Evolutionary conservation across 2,113 vertebrate species (phyloP).

Genomic region (Podilymbus podiceps): DNA sequence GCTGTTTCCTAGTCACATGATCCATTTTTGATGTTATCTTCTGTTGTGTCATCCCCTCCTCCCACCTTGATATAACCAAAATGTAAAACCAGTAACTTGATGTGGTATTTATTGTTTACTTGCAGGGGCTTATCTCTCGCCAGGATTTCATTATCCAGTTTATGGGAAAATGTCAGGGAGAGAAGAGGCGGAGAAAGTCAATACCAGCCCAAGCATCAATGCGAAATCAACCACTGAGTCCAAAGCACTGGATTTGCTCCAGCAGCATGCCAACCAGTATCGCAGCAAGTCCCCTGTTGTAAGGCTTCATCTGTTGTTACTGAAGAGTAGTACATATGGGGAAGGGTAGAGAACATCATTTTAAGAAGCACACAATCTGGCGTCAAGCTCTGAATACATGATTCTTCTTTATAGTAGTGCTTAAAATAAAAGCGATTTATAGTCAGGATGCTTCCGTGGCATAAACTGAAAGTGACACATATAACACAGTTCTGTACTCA

Average conservation of each 20-base stretch:
- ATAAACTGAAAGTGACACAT: neutral
- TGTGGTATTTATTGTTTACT: conserved; percentile 67
- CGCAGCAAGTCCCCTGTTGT: conserved; percentile 93
- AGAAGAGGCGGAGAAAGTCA: conserved; percentile 91
- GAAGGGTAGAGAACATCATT: neutral
- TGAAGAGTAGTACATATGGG: neutral
- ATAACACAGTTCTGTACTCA: neutral
- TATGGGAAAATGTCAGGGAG: conserved; percentile 97
- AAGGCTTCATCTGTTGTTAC: conserved; percentile 65
- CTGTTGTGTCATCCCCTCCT: neutral
- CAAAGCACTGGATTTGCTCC: conserved; percentile 90
- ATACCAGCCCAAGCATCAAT: conserved; percentile 82
- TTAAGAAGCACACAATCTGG: neutral
- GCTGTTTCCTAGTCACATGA: neutral
- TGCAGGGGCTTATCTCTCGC: conserved; percentile 82
- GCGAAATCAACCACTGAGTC: conserved; percentile 85
- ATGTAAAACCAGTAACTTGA: conserved; percentile 45
- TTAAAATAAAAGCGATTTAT: conserved; percentile 1
- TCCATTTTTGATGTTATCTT: conserved; percentile 12
- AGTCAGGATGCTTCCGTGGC: neutral
- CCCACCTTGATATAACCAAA: conserved; percentile 14
- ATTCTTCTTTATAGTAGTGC: neutral
- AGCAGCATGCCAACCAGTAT: conserved; percentile 90
- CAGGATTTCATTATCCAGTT: conserved; percentile 97
- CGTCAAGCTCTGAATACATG: conserved; percentile 11